A percentile compares a stretch with the other conserved stretches of the same genome.
These are phyloP conservation scores for Tenebrosternarchus preto DNA, from an alignment of 2,113 vertebrate genomes.

Conservation along the genomic window DNA sequence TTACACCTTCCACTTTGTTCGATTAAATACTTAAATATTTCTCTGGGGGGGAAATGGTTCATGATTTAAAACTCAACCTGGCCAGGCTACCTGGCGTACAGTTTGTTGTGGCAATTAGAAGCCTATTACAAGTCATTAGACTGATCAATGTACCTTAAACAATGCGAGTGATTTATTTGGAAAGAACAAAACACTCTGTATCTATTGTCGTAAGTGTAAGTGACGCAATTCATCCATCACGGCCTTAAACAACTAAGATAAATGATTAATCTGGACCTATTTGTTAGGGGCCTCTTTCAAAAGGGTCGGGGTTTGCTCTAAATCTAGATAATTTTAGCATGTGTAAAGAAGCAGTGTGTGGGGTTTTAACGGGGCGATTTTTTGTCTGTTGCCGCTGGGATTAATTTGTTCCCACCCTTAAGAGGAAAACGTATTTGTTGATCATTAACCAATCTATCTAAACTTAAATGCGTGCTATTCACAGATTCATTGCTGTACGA, in stretches of 20 bases:
- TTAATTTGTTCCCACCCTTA: constrained; percentile 78
- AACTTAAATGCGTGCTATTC: constrained; percentile 61
- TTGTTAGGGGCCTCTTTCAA: constrained; percentile 80
- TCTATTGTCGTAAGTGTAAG: constrained; percentile 78
- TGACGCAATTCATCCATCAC: constrained; percentile 80
- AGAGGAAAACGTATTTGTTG: constrained; percentile 75
- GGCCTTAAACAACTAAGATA: constrained; percentile 78
- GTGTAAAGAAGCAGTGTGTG: constrained; percentile 66
- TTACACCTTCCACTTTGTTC: neutral
- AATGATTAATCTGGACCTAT: constrained; percentile 81
- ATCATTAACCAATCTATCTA: constrained; percentile 77
- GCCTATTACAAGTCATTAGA: constrained; percentile 98
- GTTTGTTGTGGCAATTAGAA: constrained; percentile 93
- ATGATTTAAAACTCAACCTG: constrained; percentile 65
- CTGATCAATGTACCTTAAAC: constrained; percentile 99
- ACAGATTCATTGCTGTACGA: constrained; percentile 67
- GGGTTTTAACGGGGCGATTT: constrained; percentile 45
- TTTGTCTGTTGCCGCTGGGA: constrained; percentile 63
- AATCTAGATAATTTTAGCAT: constrained; percentile 70
- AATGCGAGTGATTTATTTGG: constrained; percentile 95
- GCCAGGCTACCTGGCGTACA: constrained; percentile 76
- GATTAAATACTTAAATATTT: neutral
- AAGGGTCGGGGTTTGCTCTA: constrained; percentile 67
- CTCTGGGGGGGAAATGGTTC: neutral
- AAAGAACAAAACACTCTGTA: constrained; percentile 81